Base-by-base conservation (phyloP, 2,888 invertebrate genomes). In the Tetranychus piercei region DNA sequence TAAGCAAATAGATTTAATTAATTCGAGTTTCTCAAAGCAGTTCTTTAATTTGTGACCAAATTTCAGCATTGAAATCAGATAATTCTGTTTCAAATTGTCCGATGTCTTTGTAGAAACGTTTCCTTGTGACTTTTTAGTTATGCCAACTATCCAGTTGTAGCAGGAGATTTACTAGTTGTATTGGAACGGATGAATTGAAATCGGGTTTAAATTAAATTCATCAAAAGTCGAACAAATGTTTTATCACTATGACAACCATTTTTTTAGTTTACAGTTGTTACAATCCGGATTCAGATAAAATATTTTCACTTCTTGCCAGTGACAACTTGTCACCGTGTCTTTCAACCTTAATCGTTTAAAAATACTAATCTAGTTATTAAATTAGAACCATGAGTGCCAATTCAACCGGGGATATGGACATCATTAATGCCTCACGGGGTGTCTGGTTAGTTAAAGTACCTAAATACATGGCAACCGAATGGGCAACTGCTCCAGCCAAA, bases 391-490 rank as follows among this genome's bases (percentile, higher is more conserved):
- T 71, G 71, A 44, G 18, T 71, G 11, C 55, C 55, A 71, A 71
- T 71, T 18, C 18, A 44, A 44, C 71, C 43, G 34, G 44, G 44
- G 75, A 75, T 34, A 45, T 76, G 44, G 75, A 76, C 65, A 70
- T 76, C 7, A 23, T 20, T 22, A 76, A 75, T 74, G 76, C 76
- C 18, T 64, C 69, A 34, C 74, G 94, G 80, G 94, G 94, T 76
- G 92, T 96, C 15, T 96, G 96, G 96, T 86, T 96, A 8, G 96
- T 96, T 0, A 96, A 96, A 82, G 86, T 87, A 15, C 96, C 96
- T 1, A 96, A 96, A 84, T 96, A 96, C 82, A 89, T 96, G 79
- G 91, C 94, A 7, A 91, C 91, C 80, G 89, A 90, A 85, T 96
- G 96, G 96, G 91, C 92, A 81, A 92, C 91, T 82, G 89, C 92